Evolutionary conservation across 2,888 invertebrate genomes (phyloP), one percentile per base, ranked within the genome.

Genomic region (Autographa gamma): DNA sequence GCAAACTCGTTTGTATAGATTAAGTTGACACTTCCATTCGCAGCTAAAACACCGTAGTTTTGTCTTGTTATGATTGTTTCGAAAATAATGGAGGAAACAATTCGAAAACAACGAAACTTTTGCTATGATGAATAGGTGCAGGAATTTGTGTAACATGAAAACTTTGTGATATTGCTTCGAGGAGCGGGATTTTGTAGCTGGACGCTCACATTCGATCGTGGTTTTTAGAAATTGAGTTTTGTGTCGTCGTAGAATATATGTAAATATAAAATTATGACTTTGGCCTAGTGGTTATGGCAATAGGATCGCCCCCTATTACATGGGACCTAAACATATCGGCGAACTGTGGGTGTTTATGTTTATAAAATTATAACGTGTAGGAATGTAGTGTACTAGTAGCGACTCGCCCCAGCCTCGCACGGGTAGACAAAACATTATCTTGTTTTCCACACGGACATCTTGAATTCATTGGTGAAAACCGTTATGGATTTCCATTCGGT

Each of bases 21-120:
- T 90, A 89, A 73, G 78, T 76, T 86, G 90, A 89, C 89, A 88
- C 85, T 86, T 76, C 83, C 79, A 86, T 86, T 87, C 81, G 84
- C 76, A 69, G 73, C 71, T 80, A 74, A 79, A 80, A 79, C 76
- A 86, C 73, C 65, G 82, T 79, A 82, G 81, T 85, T 82, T 82
- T 80, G 79, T 77, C 70, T 73, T 83, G 80, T 86, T 88, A 84
- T 86, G 84, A 89, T 83, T 85, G 86, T 86, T 89, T 83, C 54
- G 69, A 71, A 77, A 86, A 78, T 83, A 73, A 82, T 78, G 74
- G 72, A 61, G 71, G 72, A 41, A 64, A 71, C 61, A 70, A 76
- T 43, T 74, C 56, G 48, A 73, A 65, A 77, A 74, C 78, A 79
- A 72, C 48, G 58, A 64, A 64, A 68, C 64, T 81, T 81, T 48